phyloP scores from a whole-genome alignment of 2,888 invertebrate genomes.

The Eurytoma adleriae region DNA sequence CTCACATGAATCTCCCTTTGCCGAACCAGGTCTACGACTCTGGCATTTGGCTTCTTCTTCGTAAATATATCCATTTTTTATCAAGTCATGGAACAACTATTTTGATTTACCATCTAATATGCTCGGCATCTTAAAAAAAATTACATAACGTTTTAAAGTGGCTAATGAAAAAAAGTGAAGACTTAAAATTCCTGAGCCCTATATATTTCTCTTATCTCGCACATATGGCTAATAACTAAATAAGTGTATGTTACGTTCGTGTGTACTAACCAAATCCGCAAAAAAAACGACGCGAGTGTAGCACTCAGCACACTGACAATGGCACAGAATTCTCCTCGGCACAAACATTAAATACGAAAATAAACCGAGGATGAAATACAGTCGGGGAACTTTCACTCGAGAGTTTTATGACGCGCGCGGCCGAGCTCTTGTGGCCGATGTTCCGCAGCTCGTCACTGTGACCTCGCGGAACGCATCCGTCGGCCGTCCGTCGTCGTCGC shows the following conservation, averaged over 20 bases:
- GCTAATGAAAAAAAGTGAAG: neutral
- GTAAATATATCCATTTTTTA: slow-evolving; percentile 64
- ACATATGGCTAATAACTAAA: slow-evolving; percentile 24
- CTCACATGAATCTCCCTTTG: slow-evolving; percentile 68
- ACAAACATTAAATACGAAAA: neutral
- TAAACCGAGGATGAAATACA: neutral
- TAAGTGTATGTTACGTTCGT: neutral
- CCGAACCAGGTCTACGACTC: slow-evolving; percentile 65
- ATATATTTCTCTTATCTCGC: too few relatives aligned
- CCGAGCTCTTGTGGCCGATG: neutral
- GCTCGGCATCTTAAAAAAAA: slow-evolving; percentile 8
- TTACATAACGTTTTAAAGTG: slow-evolving; percentile 10
- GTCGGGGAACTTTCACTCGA: slow-evolving; percentile 14
- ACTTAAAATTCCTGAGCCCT: neutral
- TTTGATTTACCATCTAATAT: slow-evolving; percentile 26
- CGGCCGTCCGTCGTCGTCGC: neutral
- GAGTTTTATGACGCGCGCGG: neutral
- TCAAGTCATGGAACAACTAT: slow-evolving; percentile 29
- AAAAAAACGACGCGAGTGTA: slow-evolving; percentile 9
- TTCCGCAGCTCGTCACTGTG: neutral
- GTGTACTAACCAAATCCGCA: slow-evolving; percentile 47
- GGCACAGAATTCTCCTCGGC: neutral
- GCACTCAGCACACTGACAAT: neutral
- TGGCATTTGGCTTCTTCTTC: slow-evolving; percentile 61
- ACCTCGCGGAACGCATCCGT: neutral